Conservation (phyloP, 1,140 invertebrate genomes). For the Argopecten irradians region DNA sequence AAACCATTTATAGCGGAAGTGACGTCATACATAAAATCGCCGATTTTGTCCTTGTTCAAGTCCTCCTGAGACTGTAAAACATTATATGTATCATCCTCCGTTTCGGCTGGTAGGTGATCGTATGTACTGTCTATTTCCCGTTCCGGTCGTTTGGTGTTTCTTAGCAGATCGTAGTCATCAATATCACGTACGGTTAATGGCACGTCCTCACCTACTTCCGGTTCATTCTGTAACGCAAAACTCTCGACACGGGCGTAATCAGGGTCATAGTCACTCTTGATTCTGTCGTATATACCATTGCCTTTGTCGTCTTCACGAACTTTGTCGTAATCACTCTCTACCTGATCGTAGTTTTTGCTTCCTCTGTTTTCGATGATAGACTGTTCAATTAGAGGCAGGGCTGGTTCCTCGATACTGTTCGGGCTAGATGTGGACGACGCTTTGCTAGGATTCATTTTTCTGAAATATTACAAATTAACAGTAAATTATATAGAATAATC, state of each 20-base stretch:
- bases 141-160: neutral
- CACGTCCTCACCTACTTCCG: neutral
- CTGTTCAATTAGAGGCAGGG: neutral
- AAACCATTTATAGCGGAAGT: conserved; percentile 6
- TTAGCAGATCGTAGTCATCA: neutral
- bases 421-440: neutral
- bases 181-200: neutral
- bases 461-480: neutral
- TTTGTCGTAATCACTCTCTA: neutral
- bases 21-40: neutral
- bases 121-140: neutral
- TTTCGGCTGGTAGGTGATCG: neutral
- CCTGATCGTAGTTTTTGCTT: neutral
- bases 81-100: neutral
- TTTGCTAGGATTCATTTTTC: neutral
- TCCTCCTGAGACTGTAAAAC: neutral
- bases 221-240: neutral
- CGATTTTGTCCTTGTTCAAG: neutral
- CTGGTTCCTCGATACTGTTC: neutral
- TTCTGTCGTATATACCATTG: neutral
- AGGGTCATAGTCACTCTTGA: neutral
- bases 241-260: neutral
- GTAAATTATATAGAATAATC: too few species aligned
- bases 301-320: neutral
- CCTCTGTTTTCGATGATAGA: neutral